Percentiles rank a stretch among this genome's conserved stretches.
Evolutionary conservation across 2,888 invertebrate species (phyloP).

Genomic region (Hydrotaea diabolus): DNA sequence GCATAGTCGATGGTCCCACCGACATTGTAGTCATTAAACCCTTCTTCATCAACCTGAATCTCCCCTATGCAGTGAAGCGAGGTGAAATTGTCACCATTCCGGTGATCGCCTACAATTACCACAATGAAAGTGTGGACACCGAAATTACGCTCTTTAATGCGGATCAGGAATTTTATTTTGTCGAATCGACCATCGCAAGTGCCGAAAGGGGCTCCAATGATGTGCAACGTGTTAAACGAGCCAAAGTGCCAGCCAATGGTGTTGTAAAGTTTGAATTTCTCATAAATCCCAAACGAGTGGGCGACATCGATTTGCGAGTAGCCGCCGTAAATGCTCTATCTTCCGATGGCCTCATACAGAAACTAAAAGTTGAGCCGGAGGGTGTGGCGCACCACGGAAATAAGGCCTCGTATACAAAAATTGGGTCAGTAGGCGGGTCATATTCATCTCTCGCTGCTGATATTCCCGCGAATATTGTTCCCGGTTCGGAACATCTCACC

Average conservation of each 20-base stretch:
- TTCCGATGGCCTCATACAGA: constrained; percentile 84
- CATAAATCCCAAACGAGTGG: constrained; percentile 86
- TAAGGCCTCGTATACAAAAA: constrained; percentile 29
- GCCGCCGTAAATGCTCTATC: constrained; percentile 82
- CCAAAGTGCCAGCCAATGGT: constrained; percentile 86
- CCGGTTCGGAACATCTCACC: constrained; percentile 83
- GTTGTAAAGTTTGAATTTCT: constrained; percentile 86
- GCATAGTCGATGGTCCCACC: no score
- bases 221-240: constrained; percentile 74
- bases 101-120: no score
- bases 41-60: no score
- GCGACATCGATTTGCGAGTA: constrained; percentile 86
- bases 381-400: constrained; percentile 83
- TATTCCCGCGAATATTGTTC: constrained; percentile 84
- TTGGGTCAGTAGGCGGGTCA: constrained; percentile 36
- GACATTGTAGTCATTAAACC: no score
- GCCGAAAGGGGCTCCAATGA: no score
- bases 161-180: no score
- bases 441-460: constrained; percentile 81
- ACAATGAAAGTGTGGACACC: no score
- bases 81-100: no score
- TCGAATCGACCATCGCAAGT: no score
- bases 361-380: constrained; percentile 86
- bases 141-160: no score
- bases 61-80: no score